A percentile compares a stretch with the other conserved stretches of the same genome.
Evolutionary conservation across 1,140 invertebrate species (phyloP).

Genomic region (Drosophila kohkoa): DNA sequence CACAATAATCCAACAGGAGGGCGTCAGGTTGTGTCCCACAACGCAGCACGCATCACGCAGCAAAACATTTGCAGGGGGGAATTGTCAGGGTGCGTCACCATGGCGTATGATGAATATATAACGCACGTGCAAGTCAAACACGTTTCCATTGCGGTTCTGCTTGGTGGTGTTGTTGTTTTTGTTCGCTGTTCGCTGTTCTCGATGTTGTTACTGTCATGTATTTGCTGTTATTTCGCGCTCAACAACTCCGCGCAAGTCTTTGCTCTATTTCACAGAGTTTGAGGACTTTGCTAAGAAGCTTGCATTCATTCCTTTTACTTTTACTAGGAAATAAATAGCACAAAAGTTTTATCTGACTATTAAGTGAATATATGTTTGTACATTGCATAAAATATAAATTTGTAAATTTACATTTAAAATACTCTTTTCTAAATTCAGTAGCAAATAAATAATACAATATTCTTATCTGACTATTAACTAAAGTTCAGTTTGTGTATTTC

Average conservation of each 20-base stretch:
- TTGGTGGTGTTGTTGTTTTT: constrained; percentile 1
- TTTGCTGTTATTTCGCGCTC: constrained; percentile 49
- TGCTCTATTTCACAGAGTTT: constrained; percentile 28
- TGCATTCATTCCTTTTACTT: not conserved
- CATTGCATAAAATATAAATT: no score
- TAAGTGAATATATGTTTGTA: no score
- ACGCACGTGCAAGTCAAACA: constrained; percentile 76
- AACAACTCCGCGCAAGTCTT: constrained; percentile 27
- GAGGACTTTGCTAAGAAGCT: constrained; percentile 9
- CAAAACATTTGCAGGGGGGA: constrained; percentile 21
- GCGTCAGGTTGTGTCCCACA: constrained; percentile 1
- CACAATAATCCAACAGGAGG: not conserved
- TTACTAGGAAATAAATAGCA: no score
- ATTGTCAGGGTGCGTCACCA: constrained; percentile 56
- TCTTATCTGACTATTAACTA: no score
- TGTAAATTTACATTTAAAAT: no score
- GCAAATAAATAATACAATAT: no score
- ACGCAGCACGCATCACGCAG: constrained; percentile 16
- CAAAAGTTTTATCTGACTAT: no score
- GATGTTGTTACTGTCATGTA: constrained; percentile 37
- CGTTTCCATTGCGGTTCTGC: constrained; percentile 44
- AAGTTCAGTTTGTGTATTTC: no score
- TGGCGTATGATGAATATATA: constrained; percentile 80
- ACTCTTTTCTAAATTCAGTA: no score
- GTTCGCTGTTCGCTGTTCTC: not conserved